Base-by-base conservation (phyloP, 2,797 vertebrate species). In the Enteromius afrohamiltoni region DNA sequence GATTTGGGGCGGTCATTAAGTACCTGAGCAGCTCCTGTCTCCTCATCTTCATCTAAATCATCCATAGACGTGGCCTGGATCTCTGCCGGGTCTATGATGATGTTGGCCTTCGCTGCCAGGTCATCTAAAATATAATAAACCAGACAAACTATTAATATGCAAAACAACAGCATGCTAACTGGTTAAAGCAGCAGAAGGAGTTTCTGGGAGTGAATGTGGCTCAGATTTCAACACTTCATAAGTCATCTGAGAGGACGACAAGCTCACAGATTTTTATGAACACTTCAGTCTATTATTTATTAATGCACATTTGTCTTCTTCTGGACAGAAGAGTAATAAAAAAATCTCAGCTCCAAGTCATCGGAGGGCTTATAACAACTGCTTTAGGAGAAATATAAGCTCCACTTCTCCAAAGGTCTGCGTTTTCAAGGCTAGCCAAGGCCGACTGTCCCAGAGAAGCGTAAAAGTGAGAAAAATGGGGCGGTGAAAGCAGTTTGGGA, bases 31-130 rank as follows among this genome's bases (percentile, higher is more conserved):
- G 94, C 94, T 64, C 95, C 94, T 0, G 94, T 96, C 88, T 99
- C 97, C 82, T 98, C 97, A 47, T 99, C 97, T 89, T 99, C 98
- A 4, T 99, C 98, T 1, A 99, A 93, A 89, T 99, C 98, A 0
- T 99, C 98, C 98, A 99, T 99, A 5, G 97, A 97, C 17, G 96
- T 88, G 0, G 96, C 92, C 91, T 97, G 96, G 83, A 99, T 95
- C 93, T 99, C 98, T 0, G 97, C 92, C 0, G 97, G 98, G 88
- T 99, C 98, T 0, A 99, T 98, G 85, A 98, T 90, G 78, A 99
- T 96, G 86, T 99, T 98, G 86, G 97, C 97, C 93, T 97, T 98
- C 69, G 95, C 92, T 23, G 98, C 97, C 86, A 99, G 91, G 84
- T 99, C 98, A 86, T 99, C 98, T 99, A 76, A 64, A 78, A 78